These are phyloP conservation scores for Rousettus madagascariensis DNA, from an alignment of 2,797 vertebrate genomes.

Conservation along the genomic window DNA sequence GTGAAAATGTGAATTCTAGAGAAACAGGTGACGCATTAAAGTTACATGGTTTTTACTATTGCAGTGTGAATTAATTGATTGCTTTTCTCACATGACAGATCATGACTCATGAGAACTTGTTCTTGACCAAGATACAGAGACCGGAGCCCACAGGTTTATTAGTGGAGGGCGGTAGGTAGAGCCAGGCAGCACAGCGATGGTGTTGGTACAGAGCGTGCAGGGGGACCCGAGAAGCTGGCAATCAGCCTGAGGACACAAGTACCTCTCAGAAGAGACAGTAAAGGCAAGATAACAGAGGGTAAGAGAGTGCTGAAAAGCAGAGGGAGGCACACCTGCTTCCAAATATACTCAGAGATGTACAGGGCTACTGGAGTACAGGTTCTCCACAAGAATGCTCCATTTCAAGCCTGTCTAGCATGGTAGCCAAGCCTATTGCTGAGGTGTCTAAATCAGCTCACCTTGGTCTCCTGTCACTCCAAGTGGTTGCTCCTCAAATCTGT, in stretches of 20 bases:
- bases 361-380: fast-evolving
- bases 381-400: too few species aligned
- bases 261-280: neutral
- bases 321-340: fast-evolving
- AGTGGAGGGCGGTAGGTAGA: fast-evolving
- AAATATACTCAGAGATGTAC: fast-evolving
- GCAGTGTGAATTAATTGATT: neutral
- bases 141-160: neutral
- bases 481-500: neutral
- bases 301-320: too few species aligned
- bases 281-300: neutral
- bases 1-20: neutral
- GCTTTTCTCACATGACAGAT: neutral
- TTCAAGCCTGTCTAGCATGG: neutral
- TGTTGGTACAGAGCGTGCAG: neutral
- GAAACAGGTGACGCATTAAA: neutral
- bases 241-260: neutral
- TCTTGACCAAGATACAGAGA: neutral
- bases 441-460: neutral
- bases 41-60: neutral
- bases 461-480: neutral
- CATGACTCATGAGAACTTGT: neutral
- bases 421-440: neutral
- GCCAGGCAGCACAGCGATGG: neutral
- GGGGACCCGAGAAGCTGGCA: neutral